phyloP scores from a whole-genome alignment of 2,888 invertebrate genomes.

The Nomada hirtipes region DNA sequence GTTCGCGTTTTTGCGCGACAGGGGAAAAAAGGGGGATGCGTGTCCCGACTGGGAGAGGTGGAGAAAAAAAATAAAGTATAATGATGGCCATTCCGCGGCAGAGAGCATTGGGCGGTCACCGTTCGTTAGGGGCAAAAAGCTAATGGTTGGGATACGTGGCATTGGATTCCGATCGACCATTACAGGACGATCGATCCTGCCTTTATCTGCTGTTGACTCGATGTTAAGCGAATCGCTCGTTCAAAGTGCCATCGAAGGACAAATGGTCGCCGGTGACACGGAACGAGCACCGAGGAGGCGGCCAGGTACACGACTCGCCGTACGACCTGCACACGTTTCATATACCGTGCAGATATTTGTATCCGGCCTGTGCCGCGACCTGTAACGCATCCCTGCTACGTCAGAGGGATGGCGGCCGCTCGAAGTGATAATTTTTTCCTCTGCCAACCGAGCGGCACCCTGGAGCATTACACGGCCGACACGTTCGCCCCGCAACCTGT shows the following conservation, averaged over 20 bases:
- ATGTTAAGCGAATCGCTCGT: slow-evolving; percentile 72
- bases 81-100: slow-evolving; percentile 30
- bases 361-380: too few relatives aligned
- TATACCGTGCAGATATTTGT: slow-evolving; percentile 24
- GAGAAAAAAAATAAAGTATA: slow-evolving; percentile 26
- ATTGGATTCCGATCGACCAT: slow-evolving; percentile 71
- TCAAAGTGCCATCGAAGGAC: slow-evolving; percentile 63
- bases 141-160: slow-evolving; percentile 68
- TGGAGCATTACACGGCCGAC: slow-evolving; percentile 66
- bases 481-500: slow-evolving; percentile 70
- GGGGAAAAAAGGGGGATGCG: background rate
- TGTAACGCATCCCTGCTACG: background rate
- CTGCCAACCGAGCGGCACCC: slow-evolving; percentile 51
- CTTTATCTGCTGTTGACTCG: slow-evolving; percentile 75
- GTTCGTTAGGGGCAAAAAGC: slow-evolving; percentile 70
- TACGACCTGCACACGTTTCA: slow-evolving; percentile 2
- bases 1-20: background rate
- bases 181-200: slow-evolving; percentile 70
- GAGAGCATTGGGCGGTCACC: slow-evolving; percentile 47
- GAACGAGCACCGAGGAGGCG: slow-evolving; percentile 37
- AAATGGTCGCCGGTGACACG: slow-evolving; percentile 68
- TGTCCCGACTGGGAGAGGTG: background rate
- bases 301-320: slow-evolving; percentile 27
- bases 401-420: slow-evolving; percentile 56
- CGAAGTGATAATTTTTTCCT: slow-evolving; percentile 74